Evolutionary conservation across 1,140 invertebrate species (phyloP).

Genomic region (Chlorops oryzae): DNA sequence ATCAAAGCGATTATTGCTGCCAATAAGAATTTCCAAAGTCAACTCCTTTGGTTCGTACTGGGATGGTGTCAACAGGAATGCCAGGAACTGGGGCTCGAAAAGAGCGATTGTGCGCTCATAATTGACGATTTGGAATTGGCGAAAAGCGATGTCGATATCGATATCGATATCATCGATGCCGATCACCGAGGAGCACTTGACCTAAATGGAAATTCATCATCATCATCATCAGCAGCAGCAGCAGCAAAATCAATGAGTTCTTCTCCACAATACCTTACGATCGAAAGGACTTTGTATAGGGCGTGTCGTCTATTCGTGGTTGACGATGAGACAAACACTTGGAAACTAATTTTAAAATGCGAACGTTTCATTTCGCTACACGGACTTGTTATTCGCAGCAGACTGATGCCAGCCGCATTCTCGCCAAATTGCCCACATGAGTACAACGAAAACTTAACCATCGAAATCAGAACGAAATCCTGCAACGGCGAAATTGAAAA

Average conservation of each 20-base stretch:
- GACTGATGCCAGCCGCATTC: constrained; percentile 29
- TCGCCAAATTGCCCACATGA: constrained; percentile 19
- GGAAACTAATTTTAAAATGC: constrained; percentile 27
- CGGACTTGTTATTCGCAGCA: constrained; percentile 37
- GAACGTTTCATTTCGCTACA: constrained; percentile 37
- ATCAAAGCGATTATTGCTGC: constrained; percentile 39
- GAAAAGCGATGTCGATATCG: neutral
- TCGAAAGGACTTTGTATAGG: constrained; percentile 43
- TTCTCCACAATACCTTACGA: constrained; percentile 1
- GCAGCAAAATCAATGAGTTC: constrained; percentile 9
- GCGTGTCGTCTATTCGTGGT: constrained; percentile 40
- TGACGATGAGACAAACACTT: constrained; percentile 25
- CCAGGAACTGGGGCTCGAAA: constrained; percentile 24
- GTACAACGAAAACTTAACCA: constrained; percentile 33
- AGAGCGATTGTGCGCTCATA: constrained; percentile 18
- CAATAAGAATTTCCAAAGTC: constrained; percentile 30
- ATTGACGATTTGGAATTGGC: constrained; percentile 17
- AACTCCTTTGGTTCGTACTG: constrained; percentile 40
- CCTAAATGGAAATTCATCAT: constrained; percentile 13
- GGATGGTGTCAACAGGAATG: constrained; percentile 46
- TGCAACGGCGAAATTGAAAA: constrained; percentile 3
- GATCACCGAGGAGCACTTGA: constrained; percentile 5
- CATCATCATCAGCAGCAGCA: neutral
- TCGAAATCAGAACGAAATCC: constrained; percentile 26
- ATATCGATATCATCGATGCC: neutral